Percentiles rank a stretch among this genome's conserved stretches.
Conservation (phyloP, 2,113 vertebrate genomes). For the Leucoraja erinaceus region DNA sequence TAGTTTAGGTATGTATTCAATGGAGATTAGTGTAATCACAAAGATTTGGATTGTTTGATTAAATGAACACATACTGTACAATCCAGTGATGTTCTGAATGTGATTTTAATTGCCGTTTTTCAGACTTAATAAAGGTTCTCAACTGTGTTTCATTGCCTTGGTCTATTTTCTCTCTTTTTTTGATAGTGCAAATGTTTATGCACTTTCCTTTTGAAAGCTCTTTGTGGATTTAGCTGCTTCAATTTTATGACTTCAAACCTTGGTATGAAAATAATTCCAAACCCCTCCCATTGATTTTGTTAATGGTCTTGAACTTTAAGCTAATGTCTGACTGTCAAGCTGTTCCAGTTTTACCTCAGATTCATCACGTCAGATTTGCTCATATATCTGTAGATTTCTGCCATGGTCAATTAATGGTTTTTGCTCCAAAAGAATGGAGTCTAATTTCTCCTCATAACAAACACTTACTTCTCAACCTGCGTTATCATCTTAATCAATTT, state of each 20-base stretch:
- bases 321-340: neutral
- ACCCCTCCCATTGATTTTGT: neutral
- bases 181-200: neutral
- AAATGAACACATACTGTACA: neutral
- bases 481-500: neutral
- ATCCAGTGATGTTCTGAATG: neutral
- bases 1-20: no score
- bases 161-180: no score
- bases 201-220: neutral
- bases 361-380: neutral
- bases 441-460: neutral
- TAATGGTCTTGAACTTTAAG: neutral
- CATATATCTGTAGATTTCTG: neutral
- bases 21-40: neutral
- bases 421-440: neutral
- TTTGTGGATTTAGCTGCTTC: neutral
- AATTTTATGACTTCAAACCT: neutral
- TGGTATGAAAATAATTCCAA: neutral
- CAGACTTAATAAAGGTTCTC: no score
- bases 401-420: neutral
- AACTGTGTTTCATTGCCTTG: no score
- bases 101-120: neutral
- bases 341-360: neutral
- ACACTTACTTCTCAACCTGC: neutral
- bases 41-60: neutral